Evolutionary conservation across 1,140 invertebrate genomes (phyloP), one percentile per base, ranked within the genome.

Genomic region (Ruditapes philippinarum): DNA sequence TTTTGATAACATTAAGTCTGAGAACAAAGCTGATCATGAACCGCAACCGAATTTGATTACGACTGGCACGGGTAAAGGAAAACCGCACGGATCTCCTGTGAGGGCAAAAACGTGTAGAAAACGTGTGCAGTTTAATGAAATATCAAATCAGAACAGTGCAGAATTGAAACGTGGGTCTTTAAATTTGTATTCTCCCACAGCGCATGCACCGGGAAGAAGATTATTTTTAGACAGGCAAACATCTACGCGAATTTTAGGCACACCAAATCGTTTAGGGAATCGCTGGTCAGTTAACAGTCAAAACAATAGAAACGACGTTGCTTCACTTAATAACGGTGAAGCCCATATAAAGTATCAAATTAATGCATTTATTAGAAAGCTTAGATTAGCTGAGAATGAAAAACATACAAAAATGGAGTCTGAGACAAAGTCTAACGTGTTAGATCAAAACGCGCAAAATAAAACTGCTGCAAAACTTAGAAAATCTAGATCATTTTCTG

Each of bases 111-210:
- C 84, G 14, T 70, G 73, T 11, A 54, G 54, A 40, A 86, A 86
- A 86, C 70, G 84, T 62, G 84, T 86, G 54, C 49, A 86, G 78
- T 86, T 86, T 42, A 62, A 57, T 78, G 54, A 22, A 36, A 74
- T 49, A 31, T 28, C 31, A 51, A 68, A 84, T 36, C 25, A 36
- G 22, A 73, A 22, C 45, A 42, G 28, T 49, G n/a, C 17, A 0
- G 45, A 74, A 25, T 9, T 81, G 17, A 40, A 38, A n/a, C 38
- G 49, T 22, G 38, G 5, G n/a, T 49, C 42, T 17, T 25, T 14
- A 25, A 73, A n/a, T 42, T n/a, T 31, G 22, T 4, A 49, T 42
- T 49, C 54, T 51, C 36, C 65, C 22, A 54, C n/a, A 0, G 25
- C 31, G 14, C 12, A 31, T 22, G 54, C 19, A 49, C 28, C 74